A percentile compares a stretch with the other conserved stretches of the same genome.
phyloP scores from a whole-genome alignment of 2,888 invertebrate genomes.

The Amblyjoppa proteus region DNA sequence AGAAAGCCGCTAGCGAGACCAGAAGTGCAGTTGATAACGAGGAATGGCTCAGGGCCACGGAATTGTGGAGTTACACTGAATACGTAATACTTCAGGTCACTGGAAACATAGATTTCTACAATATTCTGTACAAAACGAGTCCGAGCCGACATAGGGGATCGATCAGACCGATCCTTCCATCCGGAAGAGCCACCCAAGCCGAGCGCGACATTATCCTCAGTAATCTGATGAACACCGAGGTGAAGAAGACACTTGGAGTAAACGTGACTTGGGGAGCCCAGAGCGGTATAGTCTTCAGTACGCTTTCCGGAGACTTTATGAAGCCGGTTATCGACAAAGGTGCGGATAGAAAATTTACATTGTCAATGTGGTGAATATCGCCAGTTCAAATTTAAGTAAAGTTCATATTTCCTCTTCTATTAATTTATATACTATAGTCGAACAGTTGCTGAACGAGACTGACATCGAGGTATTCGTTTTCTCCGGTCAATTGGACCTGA shows the following conservation, averaged over 20 bases:
- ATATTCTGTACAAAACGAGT: conserved; percentile 88
- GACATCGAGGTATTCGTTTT: conserved; percentile 90
- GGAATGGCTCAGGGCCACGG: conserved; percentile 87
- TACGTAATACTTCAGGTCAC: conserved; percentile 88
- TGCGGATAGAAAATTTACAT: conserved; percentile 77
- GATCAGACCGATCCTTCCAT: not conserved
- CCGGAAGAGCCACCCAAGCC: conserved; percentile 62
- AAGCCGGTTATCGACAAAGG: conserved; percentile 91
- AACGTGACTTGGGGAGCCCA: conserved; percentile 88
- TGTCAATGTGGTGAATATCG: not conserved
- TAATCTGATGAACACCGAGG: conserved; percentile 90
- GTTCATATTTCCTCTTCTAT: no score
- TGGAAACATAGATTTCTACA: conserved; percentile 92
- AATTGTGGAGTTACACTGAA: conserved; percentile 89
- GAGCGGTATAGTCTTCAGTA: conserved; percentile 87
- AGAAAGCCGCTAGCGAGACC: conserved; percentile 86
- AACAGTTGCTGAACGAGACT: conserved; percentile 89
- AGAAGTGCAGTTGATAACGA: conserved; percentile 87
- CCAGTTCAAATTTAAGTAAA: no score
- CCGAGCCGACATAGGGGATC: not conserved
- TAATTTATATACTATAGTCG: conserved; percentile 85
- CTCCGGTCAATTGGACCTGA: conserved; percentile 93
- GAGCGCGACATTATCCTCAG: conserved; percentile 82
- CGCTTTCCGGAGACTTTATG: conserved; percentile 91
- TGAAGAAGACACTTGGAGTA: conserved; percentile 87